Base-by-base conservation (phyloP, 2,113 vertebrate genomes). In the Vulpes vulpes region DNA sequence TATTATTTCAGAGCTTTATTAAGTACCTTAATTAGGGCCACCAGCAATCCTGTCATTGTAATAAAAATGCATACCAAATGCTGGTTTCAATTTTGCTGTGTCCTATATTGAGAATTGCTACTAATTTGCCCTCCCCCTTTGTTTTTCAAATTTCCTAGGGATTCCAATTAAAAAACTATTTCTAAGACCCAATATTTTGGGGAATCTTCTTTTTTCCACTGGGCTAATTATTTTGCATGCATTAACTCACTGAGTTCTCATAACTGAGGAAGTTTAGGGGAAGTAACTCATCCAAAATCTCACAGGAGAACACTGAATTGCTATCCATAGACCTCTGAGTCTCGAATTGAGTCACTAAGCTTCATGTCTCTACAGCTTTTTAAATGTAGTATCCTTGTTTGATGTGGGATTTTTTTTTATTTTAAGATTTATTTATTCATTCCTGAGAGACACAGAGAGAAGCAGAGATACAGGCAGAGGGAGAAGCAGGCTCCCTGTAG, bases 141-240 rank as follows among this genome's bases (percentile, higher is more conserved):
- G 43, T 59, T 59, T n/a, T 59, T 12, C 19, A 74, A 60, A 79
- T 91, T 79, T 94, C 87, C 9, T 62, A 67, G 49, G 30, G 32
- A 83, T 86, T 94, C n/a, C 6, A 95, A 57, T 91, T 83, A 49
- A 19, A 89, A 95, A 94, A 62, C 15, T 74, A 64, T 64, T 82
- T 87, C 32, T 91, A 27, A 88, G 23, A 78, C 11, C 4, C 1
- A n/a, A 43, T 55, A 22, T 81, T 87, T 91, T 51, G 27, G 27
- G 43, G 8, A 1, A 71, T 53, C 4, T 78, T 64, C 43, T 25
- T 78, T 32, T 10, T 59, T 71, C 19, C 27, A 59, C 3, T 80
- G 51, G 30, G 8, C 14, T 86, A 86, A 81, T 91, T 92, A 90
- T 64, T 92, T 94, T 90, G 51, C 14, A 76, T 89, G 20, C 3